Conservation (phyloP, 2,797 vertebrate species). For the Lutjanus argentimaculatus region DNA sequence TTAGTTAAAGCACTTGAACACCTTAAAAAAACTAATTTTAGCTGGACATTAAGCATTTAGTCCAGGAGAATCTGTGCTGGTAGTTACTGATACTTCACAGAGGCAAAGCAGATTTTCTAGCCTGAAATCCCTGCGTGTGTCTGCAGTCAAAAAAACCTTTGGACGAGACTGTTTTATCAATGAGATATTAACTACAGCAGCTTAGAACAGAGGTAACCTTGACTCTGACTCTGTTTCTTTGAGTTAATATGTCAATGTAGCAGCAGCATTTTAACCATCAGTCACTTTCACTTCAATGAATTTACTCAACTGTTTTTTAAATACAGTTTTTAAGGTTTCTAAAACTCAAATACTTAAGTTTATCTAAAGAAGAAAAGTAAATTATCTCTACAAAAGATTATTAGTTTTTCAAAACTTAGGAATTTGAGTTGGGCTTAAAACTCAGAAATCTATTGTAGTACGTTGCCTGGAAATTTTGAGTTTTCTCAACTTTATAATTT, state of each 20-base stretch:
- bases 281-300: too few species aligned
- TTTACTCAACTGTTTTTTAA: too few species aligned
- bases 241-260: neutral
- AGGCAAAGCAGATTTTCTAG: neutral
- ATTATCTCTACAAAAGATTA: too few species aligned
- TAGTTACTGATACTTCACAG: neutral
- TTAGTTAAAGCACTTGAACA: neutral
- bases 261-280: too few species aligned
- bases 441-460: too few species aligned
- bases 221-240: neutral
- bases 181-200: neutral
- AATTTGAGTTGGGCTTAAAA: too few species aligned
- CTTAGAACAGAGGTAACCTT: neutral
- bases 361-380: too few species aligned
- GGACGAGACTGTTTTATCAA: neutral
- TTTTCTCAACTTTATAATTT: too few species aligned
- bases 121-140: neutral
- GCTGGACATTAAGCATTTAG: neutral
- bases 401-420: too few species aligned
- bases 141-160: neutral
- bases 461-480: too few species aligned
- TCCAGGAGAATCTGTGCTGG: neutral
- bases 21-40: neutral
- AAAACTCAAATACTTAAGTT: too few species aligned
- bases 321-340: too few species aligned